Percentiles rank a stretch among this genome's conserved stretches.
These are phyloP conservation scores for Loris lydekkerianus DNA, from an alignment of 2,797 vertebrate species.

Conservation along the genomic window DNA sequence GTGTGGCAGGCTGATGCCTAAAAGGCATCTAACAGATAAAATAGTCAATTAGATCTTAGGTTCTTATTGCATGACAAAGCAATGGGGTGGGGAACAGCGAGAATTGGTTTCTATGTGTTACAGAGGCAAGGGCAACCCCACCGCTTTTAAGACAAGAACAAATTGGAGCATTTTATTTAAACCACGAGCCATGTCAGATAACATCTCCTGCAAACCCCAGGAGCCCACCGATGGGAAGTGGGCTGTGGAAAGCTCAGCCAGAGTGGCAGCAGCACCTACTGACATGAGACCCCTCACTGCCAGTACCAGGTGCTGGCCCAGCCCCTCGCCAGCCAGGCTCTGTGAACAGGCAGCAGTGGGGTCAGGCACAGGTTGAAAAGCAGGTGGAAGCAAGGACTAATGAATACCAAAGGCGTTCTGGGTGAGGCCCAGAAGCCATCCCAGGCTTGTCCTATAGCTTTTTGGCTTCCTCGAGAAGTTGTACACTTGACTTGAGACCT, in stretches of 20 bases:
- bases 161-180: not conserved
- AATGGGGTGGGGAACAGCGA: not conserved
- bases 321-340: not conserved
- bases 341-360: not conserved
- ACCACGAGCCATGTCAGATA: not conserved
- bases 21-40: not conserved
- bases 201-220: not conserved
- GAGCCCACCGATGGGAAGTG: not conserved
- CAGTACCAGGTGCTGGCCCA: not conserved
- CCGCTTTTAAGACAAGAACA: conserved; percentile 14
- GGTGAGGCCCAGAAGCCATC: not conserved
- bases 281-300: not conserved
- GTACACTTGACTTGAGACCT: conserved; percentile 40
- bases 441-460: not conserved
- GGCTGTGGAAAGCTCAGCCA: not conserved
- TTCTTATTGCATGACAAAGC: conserved; percentile 16
- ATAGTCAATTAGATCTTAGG: not conserved
- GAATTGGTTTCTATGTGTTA: not conserved
- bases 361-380: not conserved
- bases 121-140: not conserved
- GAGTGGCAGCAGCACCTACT: not conserved
- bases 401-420: conserved; percentile 17
- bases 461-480: not conserved
- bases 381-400: not conserved
- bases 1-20: not conserved